Base-by-base conservation (phyloP, 2,797 vertebrate species). In the Eulemur coronatus region DNA sequence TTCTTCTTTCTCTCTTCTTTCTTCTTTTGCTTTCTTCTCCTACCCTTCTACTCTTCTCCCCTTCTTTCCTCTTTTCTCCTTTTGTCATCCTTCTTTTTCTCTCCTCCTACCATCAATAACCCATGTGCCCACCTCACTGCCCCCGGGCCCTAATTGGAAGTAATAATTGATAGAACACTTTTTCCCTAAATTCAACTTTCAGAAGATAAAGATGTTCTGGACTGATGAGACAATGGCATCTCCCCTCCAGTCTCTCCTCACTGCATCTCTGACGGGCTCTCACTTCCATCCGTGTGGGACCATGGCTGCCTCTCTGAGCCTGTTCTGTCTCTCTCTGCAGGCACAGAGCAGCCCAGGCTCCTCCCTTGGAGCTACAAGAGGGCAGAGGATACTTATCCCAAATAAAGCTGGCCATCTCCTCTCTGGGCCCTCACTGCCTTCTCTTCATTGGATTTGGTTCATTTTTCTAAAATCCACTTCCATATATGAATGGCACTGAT, bases 271-370 rank as follows among this genome's bases (percentile, higher is more conserved):
- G 48, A 43, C 2, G 20, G 2, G 20, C 30, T 28, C 17, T 38
- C 26, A 0, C 17, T 26, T 73, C 28, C 6, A 0, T 46, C 80
- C 55, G 22, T 10, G 22, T 50, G 4, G 26, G 18, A 8, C 55
- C 0, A 0, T 0, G 41, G 24, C 0, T n/a, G 7, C 20, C 9
- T 1, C 48, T 59, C n/a, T 33, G 46, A n/a, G 24, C 4, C 8
- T 20, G 2, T 63, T 5, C 4, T 38, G 17, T 52, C 46, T 69
- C 52, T 89, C 10, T 85, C 24, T 18, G 2, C 0, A 8, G n/a
- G 22, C n/a, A 69, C 2, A 6, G 38, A 48, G 14, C 52, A 61
- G 30, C 50, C 48, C 33, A 38, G 18, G 6, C 28, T 48, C 24
- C 20, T 89, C 33, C 1, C 59, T 67, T 35, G 12, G 13, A 89